Evolutionary conservation across 2,888 invertebrate genomes (phyloP).

Genomic region (Epinotia ramella): DNA sequence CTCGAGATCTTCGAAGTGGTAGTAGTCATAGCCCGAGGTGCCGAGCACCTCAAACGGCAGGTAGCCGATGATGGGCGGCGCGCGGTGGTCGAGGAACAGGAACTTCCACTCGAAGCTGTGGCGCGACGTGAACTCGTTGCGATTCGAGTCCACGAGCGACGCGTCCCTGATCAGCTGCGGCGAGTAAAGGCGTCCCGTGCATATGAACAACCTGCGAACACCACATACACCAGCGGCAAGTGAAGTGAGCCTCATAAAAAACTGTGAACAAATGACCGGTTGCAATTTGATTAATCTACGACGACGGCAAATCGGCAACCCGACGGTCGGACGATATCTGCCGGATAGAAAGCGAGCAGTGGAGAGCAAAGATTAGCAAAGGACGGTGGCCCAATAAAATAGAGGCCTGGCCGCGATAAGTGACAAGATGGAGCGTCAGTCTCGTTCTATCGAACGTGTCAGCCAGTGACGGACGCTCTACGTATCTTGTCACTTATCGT

Average conservation of each 20-base stretch:
- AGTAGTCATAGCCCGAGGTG: slow-evolving; percentile 98
- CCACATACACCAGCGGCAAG: background rate
- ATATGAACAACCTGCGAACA: slow-evolving; percentile 88
- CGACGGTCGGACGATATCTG: too few relatives aligned
- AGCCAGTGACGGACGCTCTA: too few relatives aligned
- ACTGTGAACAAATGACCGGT: too few relatives aligned
- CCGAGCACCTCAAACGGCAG: slow-evolving; percentile 97
- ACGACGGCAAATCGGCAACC: too few relatives aligned
- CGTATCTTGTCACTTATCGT: background rate
- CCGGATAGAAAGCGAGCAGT: too few relatives aligned
- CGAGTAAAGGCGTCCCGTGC: slow-evolving; percentile 92
- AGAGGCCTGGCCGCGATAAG: too few relatives aligned
- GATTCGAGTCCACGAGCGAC: slow-evolving; percentile 90
- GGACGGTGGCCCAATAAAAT: too few relatives aligned
- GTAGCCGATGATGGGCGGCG: slow-evolving; percentile 96
- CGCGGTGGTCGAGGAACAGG: slow-evolving; percentile 95
- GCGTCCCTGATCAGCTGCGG: slow-evolving; percentile 95
- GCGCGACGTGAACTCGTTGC: slow-evolving; percentile 95
- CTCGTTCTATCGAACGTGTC: too few relatives aligned
- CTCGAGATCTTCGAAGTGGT: slow-evolving; percentile 97
- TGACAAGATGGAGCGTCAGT: too few relatives aligned
- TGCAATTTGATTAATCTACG: too few relatives aligned
- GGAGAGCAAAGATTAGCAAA: too few relatives aligned
- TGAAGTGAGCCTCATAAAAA: too few relatives aligned
- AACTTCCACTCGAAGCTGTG: slow-evolving; percentile 99